Base-by-base conservation (phyloP, 2,113 vertebrate species). In the Lophius piscatorius region DNA sequence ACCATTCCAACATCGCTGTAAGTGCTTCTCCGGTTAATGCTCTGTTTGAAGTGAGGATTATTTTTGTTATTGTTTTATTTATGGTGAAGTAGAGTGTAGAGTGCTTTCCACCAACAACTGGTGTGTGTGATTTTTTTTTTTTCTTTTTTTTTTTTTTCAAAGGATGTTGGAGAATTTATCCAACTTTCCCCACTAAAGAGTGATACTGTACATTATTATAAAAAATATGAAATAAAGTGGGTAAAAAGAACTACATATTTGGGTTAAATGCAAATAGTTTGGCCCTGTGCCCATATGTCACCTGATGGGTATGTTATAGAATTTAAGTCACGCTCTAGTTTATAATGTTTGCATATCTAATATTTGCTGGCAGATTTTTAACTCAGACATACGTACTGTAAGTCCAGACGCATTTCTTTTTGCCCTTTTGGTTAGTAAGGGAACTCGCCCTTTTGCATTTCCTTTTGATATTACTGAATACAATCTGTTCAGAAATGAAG, bases 51-150 rank as follows among this genome's bases (percentile, higher is more conserved):
- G 86, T 90, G 83, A 83, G 74, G 69, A 85, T 76, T 91, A 88
- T 91, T 90, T 92, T 90, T 92, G 71, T 89, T 86, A 84, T 33
- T 61, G 74, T 80, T 69, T 82, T 87, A 86, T 90, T 89, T 88
- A 90, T 90, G 85, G 71, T 86, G 63, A 80, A 71, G 80, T 87
- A 89, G 70, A 69, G 38, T 26, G 52, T 73, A 73, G 75, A 81
- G 67, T 55, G 76, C 80, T 84, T 77, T 76, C 16, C 51, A 76
- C 70, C 51, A 56, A 62, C 63, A 29, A 34, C 51, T 8, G 35
- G 40, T 33, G 39, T 22, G 51, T 0, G 39, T 2, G 38, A 73
- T 36, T 72, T 50, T 58, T n/a, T n/a, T n/a, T n/a, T n/a, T n/a
- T n/a, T n/a, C n/a, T n/a, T n/a, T n/a, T n/a, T n/a, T n/a, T n/a